Base-by-base conservation (phyloP, 2,113 vertebrate species). In the Lophochroa leadbeateri region DNA sequence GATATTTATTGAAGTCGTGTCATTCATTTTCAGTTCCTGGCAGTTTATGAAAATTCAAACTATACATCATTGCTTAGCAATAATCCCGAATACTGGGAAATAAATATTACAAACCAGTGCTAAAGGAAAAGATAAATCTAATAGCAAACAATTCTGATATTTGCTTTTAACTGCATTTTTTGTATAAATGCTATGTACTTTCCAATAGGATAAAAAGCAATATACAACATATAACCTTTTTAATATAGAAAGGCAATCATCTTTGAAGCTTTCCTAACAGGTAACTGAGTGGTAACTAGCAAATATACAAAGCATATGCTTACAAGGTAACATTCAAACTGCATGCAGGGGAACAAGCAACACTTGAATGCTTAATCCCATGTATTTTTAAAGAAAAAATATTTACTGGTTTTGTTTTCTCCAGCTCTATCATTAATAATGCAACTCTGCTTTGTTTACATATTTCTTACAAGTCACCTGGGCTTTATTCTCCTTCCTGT, bases 401-500 rank as follows among this genome's bases (percentile, higher is more conserved):
- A 86, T 92, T 96, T 96, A 61, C 61, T 78, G 20, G 18, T 20
- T 24, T 64, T 15, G 13, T 90, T 86, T 90, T 47, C 83, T 92
- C 50, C 80, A 94, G 75, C 85, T 97, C 96, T 90, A 82, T 91
- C 95, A 95, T 86, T 78, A 97, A 93, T 93, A 96, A 97, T 94
- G 90, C 58, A 97, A 82, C 81, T 96, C 92, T 92, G 47, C 50
- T 96, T 97, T 97, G 91, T 97, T 98, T 97, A 97, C 69, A 91
- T 81, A 90, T 90, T 91, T 39, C 86, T 93, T 97, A 97, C 55
- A 93, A 95, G 44, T 89, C 88, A 97, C 61, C 68, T 81, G 88
- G 84, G 77, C 72, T 94, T 97, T 81, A 78, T 86, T 92, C 64
- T 95, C 90, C 86, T 95, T 87, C 46, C 46, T 1, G 0, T 91